Conservation (phyloP, 2,113 vertebrate species). For the Vireo altiloquus region DNA sequence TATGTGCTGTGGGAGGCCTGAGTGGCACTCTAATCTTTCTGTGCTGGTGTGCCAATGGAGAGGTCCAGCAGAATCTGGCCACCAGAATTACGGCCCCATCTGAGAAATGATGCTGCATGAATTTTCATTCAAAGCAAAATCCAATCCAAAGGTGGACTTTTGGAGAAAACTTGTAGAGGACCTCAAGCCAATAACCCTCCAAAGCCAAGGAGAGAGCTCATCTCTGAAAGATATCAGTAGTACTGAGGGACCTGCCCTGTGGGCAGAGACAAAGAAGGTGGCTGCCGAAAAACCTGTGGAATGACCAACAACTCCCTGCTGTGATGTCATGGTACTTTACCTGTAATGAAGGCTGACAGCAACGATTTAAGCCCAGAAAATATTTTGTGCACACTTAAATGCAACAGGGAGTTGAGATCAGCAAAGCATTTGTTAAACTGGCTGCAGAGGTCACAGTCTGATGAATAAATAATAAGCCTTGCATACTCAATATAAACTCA, state of each 20-base stretch:
- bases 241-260: not conserved
- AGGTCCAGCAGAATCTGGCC: not conserved
- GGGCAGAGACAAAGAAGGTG: not conserved
- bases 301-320: not conserved
- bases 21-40: not conserved
- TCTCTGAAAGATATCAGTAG: not conserved
- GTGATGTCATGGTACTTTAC: not conserved
- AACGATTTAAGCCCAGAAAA: not conserved
- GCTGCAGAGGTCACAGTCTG: not conserved
- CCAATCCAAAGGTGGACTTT: not conserved
- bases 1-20: not conserved
- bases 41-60: not conserved
- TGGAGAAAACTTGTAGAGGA: not conserved
- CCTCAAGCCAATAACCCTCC: not conserved
- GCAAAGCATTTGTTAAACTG: not conserved
- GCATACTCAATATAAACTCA: not conserved
- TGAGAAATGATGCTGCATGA: not conserved
- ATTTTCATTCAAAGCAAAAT: not conserved
- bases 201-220: not conserved
- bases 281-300: not conserved
- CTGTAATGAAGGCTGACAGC: not conserved
- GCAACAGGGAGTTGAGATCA: not conserved
- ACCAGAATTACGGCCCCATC: rapidly evolving
- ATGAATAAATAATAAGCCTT: not conserved
- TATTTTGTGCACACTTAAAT: not conserved